phyloP scores from a whole-genome alignment of 2,797 vertebrate genomes.

The Micrastur ruficollis region DNA sequence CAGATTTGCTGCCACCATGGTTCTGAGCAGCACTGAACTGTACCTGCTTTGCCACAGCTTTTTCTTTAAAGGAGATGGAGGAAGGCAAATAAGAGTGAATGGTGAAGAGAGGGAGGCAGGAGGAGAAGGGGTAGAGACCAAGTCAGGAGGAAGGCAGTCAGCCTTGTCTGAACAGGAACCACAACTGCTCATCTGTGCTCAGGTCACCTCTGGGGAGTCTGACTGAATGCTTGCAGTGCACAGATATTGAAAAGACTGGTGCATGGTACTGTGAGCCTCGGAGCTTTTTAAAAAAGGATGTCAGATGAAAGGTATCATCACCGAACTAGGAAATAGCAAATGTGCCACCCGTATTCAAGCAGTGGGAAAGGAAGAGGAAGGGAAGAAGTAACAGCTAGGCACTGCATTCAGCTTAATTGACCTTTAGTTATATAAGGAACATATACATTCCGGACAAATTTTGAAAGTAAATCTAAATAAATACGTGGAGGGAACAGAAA shows the following conservation, averaged over 20 bases:
- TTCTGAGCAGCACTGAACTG: neutral
- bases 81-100: neutral
- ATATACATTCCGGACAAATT: neutral
- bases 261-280: rapidly evolving
- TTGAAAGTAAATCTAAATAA: neutral
- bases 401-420: neutral
- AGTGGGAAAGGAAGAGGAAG: neutral
- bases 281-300: neutral
- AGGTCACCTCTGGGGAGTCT: neutral
- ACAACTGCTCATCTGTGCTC: neutral
- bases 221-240: rapidly evolving
- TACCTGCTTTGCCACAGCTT: neutral
- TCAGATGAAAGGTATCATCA: neutral
- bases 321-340: neutral
- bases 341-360: rapidly evolving
- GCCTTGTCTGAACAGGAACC: neutral
- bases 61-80: neutral
- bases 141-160: neutral
- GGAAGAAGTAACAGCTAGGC: neutral
- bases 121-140: neutral
- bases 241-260: neutral
- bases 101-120: neutral
- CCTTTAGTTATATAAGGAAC: neutral
- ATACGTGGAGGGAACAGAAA: neutral
- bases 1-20: neutral